Evolutionary conservation across 2,113 vertebrate species (phyloP), one percentile per base, ranked within the genome.

Genomic region (Emydocephalus ijimae): DNA sequence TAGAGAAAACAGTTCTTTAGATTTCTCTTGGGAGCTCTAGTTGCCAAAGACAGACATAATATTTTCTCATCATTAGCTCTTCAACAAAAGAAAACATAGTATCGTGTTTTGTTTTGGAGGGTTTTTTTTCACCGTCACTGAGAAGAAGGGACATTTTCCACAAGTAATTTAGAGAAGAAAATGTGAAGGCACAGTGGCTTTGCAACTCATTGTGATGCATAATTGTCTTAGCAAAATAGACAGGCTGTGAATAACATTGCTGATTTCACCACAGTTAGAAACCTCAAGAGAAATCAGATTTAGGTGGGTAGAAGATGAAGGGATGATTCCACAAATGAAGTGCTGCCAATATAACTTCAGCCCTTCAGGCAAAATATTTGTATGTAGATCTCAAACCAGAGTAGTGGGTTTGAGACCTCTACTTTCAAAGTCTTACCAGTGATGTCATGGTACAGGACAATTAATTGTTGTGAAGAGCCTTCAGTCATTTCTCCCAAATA

Each of bases 11-110:
- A 94, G 89, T 85, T 96, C 87, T 96, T 97, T 92, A 94, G 94
- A 96, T 97, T 97, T 97, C 97, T 97, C 96, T 69, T 85, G 96
- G 93, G 97, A 89, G 87, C 96, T 97, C 92, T 95, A 93, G 94
- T 96, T 97, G 96, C 93, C 95, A 96, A 95, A 97, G 95, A 96
- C 91, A 97, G 91, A 94, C 93, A 94, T 93, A 97, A 96, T 97
- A 97, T 97, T 97, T 97, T 96, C 96, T 97, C 95, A 96, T 97
- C 97, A 97, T 97, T 97, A 96, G 89, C 92, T 96, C 94, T 96
- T 97, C 94, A 93, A 94, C 90, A 95, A 95, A 92, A 95, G 52
- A 85, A 95, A 96, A 95, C 90, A 57, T 87, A 89, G 24, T 93
- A 92, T 92, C 50, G 0, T 94, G 91, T 95, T 96, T 93, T 97